Evolutionary conservation across 2,888 invertebrate species (phyloP), one percentile per base, ranked within the genome.

Genomic region (Cryptosula pallasiana): DNA sequence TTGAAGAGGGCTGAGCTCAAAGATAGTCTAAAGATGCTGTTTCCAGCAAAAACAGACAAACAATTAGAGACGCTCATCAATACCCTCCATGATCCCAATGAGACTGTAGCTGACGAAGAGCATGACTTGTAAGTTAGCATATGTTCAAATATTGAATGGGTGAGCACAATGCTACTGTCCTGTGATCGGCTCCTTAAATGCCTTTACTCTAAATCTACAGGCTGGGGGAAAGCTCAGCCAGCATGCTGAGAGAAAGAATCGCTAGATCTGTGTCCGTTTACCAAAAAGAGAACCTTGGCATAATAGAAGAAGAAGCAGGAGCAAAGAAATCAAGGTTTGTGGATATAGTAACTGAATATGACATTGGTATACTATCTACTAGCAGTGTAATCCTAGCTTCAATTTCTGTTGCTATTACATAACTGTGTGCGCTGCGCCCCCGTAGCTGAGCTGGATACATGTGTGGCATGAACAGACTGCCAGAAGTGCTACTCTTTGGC

Each of bases 11-110:
- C 74, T 25, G 82, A 83, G 72, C 74, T 83, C 58, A 75, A 78
- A 54, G 76, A 77, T 71, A 81, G 82, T 0, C 73, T 83, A 13
- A 75, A 75, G 69, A 77, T 81, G 78, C 75, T 83, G 55, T 81
- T 81, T 74, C 82, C 83, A 3, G 73, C 74, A 27, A 81, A 80
- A 73, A 74, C 80, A 0, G 78, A 78, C 13, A 76, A 76, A 25
- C 81, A 81, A 71, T 76, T 80, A 27, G 75, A 78, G 35, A 74
- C 76, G 9, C 74, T 82, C 3, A 75, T 83, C 71, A 73, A 75
- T 23, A 77, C 77, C 69, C 78, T 82, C 55, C 78, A 75, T 71
- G 79, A 81, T 35, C 74, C 74, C 27, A 73, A 63, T 55, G 25
- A 69, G 2, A 54, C 72, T 1, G 35, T 32, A 23, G 69, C 16